phyloP scores from a whole-genome alignment of 2,888 invertebrate species.

The Phrixothrix hirtus region DNA sequence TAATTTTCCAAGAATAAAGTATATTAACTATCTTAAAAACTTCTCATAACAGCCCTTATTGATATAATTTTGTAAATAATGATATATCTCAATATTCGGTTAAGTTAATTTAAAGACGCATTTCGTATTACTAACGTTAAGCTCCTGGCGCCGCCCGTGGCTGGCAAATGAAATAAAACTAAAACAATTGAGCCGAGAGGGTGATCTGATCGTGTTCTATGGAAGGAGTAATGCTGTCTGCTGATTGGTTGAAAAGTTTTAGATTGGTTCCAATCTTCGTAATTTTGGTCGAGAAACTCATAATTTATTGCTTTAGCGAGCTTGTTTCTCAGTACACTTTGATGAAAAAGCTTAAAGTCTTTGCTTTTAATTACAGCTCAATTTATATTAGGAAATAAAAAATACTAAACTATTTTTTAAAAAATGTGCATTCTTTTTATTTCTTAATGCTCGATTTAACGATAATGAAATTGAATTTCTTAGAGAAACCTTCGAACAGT shows the following conservation, averaged over 20 bases:
- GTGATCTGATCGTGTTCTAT: constrained; percentile 34
- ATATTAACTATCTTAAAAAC: too few relatives aligned
- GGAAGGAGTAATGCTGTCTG: constrained; percentile 47
- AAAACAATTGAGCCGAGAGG: constrained; percentile 47
- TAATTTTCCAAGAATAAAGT: too few relatives aligned
- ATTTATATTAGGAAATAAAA: constrained; percentile 5
- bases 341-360: constrained; percentile 36
- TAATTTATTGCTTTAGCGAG: constrained; percentile 50
- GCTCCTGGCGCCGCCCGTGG: constrained; percentile 41
- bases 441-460: too few relatives aligned
- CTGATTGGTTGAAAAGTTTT: constrained; percentile 55
- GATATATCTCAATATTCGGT: too few relatives aligned
- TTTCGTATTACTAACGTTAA: constrained; percentile 23
- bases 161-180: constrained; percentile 46
- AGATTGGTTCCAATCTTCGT: constrained; percentile 54
- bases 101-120: too few relatives aligned
- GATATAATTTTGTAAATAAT: too few relatives aligned
- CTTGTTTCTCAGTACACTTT: constrained; percentile 40
- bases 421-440: too few relatives aligned
- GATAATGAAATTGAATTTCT: too few relatives aligned
- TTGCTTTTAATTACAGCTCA: constrained; percentile 24
- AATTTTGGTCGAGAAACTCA: constrained; percentile 54
- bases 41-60: too few relatives aligned
- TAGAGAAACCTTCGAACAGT: too few relatives aligned
- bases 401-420: constrained; percentile 2